Evolutionary conservation across 2,888 invertebrate genomes (phyloP).

Genomic region (Clunio marinus): DNA sequence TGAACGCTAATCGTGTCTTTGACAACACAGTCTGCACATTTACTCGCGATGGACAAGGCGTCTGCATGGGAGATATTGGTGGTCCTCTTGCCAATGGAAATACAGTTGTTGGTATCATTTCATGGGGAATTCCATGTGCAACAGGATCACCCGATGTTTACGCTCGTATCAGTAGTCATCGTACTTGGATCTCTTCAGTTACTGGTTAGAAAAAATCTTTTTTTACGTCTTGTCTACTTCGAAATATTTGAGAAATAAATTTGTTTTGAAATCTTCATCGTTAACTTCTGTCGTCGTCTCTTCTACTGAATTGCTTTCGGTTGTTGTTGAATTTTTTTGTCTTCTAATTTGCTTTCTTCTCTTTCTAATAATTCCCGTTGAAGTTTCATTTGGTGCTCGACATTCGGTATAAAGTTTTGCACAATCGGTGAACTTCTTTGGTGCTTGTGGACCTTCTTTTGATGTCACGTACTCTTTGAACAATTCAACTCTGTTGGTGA

Average conservation of each 20-base stretch:
- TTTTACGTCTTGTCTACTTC: too few relatives aligned
- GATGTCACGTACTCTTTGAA: conserved; percentile 16
- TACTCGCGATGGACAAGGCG: conserved; percentile 31
- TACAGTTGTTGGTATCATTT: conserved; percentile 43
- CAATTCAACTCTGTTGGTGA: conserved; percentile 17
- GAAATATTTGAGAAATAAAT: too few relatives aligned
- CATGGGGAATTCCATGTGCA: conserved; percentile 45
- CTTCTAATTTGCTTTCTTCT: neutral
- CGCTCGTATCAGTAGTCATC: conserved; percentile 40
- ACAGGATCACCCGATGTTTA: conserved; percentile 44
- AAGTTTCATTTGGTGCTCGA: conserved; percentile 44
- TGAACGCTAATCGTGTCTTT: conserved; percentile 27
- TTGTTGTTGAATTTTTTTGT: too few relatives aligned
- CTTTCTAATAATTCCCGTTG: neutral
- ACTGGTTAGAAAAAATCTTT: neutral
- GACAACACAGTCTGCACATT: conserved; percentile 39
- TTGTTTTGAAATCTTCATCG: too few relatives aligned
- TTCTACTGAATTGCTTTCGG: too few relatives aligned
- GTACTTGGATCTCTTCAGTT: neutral
- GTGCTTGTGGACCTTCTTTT: conserved; percentile 45
- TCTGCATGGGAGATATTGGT: conserved; percentile 43
- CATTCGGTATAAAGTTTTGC: conserved; percentile 48
- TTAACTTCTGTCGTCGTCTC: conserved; percentile 9
- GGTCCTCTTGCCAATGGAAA: conserved; percentile 41
- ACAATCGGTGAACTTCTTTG: conserved; percentile 48